A percentile compares a stretch with the other conserved stretches of the same genome.
Conservation (phyloP, 2,888 invertebrate species). For the Sarcophaga subvicina region DNA sequence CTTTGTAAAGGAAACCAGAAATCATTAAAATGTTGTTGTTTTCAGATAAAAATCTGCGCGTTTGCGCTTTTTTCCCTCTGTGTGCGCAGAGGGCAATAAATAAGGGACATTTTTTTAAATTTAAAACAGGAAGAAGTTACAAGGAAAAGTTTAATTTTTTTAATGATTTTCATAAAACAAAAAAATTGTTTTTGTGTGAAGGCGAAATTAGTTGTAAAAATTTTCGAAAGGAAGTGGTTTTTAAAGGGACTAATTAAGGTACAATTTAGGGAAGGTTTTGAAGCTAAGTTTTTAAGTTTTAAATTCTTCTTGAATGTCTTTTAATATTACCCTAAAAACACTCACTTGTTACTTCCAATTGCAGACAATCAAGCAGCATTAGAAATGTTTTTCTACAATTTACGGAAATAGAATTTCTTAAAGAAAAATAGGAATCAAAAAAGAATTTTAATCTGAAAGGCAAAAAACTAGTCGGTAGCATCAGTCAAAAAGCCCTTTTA, state of each 20-base stretch:
- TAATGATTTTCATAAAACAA: conserved; percentile 23
- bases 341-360: too few relatives aligned
- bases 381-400: neutral
- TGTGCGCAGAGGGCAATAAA: neutral
- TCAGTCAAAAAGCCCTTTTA: too few relatives aligned
- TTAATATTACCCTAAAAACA: too few relatives aligned
- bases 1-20: conserved; percentile 32
- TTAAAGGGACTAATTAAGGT: too few relatives aligned
- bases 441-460: neutral
- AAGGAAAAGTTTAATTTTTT: conserved; percentile 23
- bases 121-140: conserved; percentile 22
- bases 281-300: too few relatives aligned
- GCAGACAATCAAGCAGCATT: too few relatives aligned
- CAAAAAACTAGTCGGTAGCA: too few relatives aligned
- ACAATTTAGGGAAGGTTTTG: conserved; percentile 18
- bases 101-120: neutral
- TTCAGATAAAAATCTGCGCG: conserved; percentile 66
- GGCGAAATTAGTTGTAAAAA: conserved; percentile 42
- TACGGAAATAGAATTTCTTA: neutral
- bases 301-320: too few relatives aligned
- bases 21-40: conserved; percentile 45
- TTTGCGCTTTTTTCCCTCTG: conserved; percentile 61
- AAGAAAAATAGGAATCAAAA: neutral
- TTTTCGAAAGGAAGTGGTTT: conserved; percentile 67
- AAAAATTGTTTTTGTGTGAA: conserved; percentile 16